These are phyloP conservation scores for Yasuhikotakia modesta DNA, from an alignment of 2,797 vertebrate species.

Conservation along the genomic window DNA sequence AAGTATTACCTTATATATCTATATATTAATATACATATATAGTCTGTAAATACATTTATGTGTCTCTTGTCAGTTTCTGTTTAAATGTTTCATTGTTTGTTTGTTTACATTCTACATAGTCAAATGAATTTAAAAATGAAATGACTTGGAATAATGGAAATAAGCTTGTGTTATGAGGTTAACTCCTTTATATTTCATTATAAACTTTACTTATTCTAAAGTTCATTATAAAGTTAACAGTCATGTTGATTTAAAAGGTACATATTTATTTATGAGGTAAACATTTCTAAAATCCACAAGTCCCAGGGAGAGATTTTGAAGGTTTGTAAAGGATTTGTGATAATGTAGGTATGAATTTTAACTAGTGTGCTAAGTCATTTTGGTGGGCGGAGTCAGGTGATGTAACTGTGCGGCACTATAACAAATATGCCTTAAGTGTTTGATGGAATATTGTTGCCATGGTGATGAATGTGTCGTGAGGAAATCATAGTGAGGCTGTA, in stretches of 20 bases:
- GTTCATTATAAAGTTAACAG: too few species aligned
- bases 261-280: background rate
- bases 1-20: constrained; percentile 43
- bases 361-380: background rate
- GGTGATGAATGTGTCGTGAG: constrained; percentile 63
- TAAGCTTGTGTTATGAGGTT: constrained; percentile 69
- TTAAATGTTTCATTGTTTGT: constrained; percentile 62
- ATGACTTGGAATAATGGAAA: constrained; percentile 62
- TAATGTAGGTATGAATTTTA: too few species aligned
- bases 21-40: constrained; percentile 53
- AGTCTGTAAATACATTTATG: constrained; percentile 69
- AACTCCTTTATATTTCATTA: constrained; percentile 64
- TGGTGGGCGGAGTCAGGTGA: constrained; percentile 4
- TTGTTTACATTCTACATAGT: constrained; percentile 71
- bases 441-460: constrained; percentile 41
- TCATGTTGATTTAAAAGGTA: constrained; percentile 27
- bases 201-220: constrained; percentile 66
- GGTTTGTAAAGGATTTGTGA: background rate
- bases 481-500: constrained; percentile 64
- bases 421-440: constrained; percentile 54
- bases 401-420: constrained; percentile 35
- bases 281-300: background rate
- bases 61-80: constrained; percentile 55
- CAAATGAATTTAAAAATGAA: constrained; percentile 64
- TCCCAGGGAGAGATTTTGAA: background rate